Percentiles rank a stretch among this genome's conserved stretches.
Conservation (phyloP, 2,797 vertebrate genomes). For the Silurus lanzhouensis region DNA sequence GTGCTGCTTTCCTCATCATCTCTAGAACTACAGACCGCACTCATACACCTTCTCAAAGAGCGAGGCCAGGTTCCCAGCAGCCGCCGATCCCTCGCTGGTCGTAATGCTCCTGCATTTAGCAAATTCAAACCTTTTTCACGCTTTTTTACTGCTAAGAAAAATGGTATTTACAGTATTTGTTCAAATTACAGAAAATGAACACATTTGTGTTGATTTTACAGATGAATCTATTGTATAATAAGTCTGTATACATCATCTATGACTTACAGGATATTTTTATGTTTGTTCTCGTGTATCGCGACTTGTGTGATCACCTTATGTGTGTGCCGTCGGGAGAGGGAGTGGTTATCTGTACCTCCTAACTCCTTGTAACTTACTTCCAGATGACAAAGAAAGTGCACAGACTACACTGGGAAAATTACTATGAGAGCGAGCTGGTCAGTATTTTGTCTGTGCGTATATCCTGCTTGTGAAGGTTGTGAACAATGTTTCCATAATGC, state of each 20-base stretch:
- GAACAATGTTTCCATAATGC: conserved; percentile 1
- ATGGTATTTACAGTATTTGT: background rate
- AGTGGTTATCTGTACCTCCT: conserved; percentile 58
- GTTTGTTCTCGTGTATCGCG: conserved; percentile 2
- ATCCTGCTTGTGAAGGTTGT: conserved; percentile 21
- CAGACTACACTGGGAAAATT: conserved; percentile 93
- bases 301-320: background rate
- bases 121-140: background rate
- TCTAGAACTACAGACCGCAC: background rate
- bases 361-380: conserved; percentile 79
- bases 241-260: background rate
- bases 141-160: background rate
- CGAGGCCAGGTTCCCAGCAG: too few species aligned
- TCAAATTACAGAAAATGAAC: background rate
- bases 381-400: conserved; percentile 90
- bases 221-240: background rate
- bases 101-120: background rate
- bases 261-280: background rate
- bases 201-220: background rate
- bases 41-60: background rate
- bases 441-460: conserved; percentile 75
- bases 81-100: background rate
- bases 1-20: background rate
- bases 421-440: conserved; percentile 95
- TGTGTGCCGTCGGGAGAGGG: conserved; percentile 31